Evolutionary conservation across 2,888 invertebrate genomes (phyloP).

Genomic region (Chrysodeixis includens): DNA sequence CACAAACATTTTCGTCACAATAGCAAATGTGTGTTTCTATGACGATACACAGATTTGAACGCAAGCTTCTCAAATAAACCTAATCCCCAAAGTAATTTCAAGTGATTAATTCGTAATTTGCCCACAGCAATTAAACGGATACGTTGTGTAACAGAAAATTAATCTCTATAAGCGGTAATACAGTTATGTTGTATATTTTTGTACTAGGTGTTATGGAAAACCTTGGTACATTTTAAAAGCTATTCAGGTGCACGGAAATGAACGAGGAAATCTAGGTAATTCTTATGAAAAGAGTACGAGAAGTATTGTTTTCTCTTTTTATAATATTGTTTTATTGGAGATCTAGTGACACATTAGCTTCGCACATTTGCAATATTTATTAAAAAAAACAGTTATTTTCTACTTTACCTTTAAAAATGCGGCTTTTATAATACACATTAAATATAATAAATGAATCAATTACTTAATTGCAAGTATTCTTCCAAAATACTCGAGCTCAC

Average conservation of each 20-base stretch:
- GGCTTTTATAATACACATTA: no score
- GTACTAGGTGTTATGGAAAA: neutral
- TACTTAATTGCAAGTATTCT: slow-evolving; percentile 35
- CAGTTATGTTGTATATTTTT: neutral
- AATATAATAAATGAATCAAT: no score
- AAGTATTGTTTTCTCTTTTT: no score
- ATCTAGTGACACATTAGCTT: no score
- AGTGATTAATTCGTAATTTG: slow-evolving; percentile 50
- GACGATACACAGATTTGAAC: neutral
- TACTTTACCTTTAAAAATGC: no score
- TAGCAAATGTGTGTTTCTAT: neutral
- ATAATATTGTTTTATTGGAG: no score
- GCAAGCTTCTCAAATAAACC: slow-evolving; percentile 14
- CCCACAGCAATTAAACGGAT: slow-evolving; percentile 31
- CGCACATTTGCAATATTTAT: no score
- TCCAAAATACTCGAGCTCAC: slow-evolving; percentile 23
- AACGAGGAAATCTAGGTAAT: no score
- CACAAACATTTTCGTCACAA: neutral
- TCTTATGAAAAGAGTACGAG: no score
- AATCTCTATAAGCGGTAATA: slow-evolving; percentile 15
- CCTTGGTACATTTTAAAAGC: no score
- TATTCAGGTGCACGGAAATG: no score
- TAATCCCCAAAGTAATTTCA: slow-evolving; percentile 48
- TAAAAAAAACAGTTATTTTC: no score
- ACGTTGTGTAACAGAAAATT: slow-evolving; percentile 23